Evolutionary conservation across 2,888 invertebrate species (phyloP).

Genomic region (Dorcus parallelipipedus): DNA sequence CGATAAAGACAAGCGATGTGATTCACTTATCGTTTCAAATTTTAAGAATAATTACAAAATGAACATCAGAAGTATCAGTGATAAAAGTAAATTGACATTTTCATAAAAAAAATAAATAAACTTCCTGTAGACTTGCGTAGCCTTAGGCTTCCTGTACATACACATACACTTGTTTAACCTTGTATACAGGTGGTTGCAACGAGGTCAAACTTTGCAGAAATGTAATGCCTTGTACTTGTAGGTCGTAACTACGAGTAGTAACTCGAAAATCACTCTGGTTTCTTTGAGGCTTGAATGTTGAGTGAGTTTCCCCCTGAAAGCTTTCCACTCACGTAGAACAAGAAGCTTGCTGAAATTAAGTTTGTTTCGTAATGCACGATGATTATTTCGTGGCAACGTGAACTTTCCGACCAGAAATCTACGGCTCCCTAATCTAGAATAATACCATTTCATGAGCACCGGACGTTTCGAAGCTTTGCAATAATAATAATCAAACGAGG

Average conservation of each 20-base stretch:
- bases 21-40: not conserved
- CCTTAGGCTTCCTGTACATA: not conserved
- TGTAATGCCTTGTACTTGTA: too few species aligned
- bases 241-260: not conserved
- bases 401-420: too few species aligned
- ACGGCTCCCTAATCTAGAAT: too few species aligned
- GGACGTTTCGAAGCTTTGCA: too few species aligned
- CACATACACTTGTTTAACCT: too few species aligned
- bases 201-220: not conserved
- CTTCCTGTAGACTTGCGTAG: not conserved
- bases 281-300: not conserved
- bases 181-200: not conserved
- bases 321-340: not conserved
- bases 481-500: too few species aligned
- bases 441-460: too few species aligned
- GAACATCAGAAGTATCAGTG: too few species aligned
- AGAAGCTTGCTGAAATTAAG: not conserved
- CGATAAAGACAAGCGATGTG: too few species aligned
- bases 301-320: not conserved
- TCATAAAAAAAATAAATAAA: too few species aligned
- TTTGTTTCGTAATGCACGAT: not conserved
- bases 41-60: too few species aligned
- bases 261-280: not conserved
- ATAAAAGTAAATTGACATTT: too few species aligned
- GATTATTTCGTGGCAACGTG: not conserved